Evolutionary conservation across 2,888 invertebrate genomes (phyloP), one percentile per base, ranked within the genome.

Genomic region (Leistus spinibarbis): DNA sequence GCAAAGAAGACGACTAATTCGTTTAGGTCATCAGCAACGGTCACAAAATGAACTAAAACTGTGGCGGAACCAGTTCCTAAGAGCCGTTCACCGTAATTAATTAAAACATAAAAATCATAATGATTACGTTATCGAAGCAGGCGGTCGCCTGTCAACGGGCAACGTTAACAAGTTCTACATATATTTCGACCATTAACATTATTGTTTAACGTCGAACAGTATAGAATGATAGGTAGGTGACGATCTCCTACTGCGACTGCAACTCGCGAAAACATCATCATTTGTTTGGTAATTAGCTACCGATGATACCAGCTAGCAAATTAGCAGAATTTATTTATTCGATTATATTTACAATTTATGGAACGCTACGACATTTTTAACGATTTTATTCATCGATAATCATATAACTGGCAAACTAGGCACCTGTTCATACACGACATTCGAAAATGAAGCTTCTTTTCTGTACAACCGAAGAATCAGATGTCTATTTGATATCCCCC

Each of bases 71-170:
- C 16, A n/a, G 69, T 20, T 54, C 56, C 23, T 16, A 23, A 19
- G n/a, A 27, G 17, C 16, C 16, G 17, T 24, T 24, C 13, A 24
- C 22, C 60, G 53, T 69, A 69, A 69, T 69, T 69, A 69, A 69
- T 69, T 69, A 69, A 69, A 69, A 69, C 69, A 69, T 69, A 69
- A 69, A 69, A 69, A 69, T 69, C 69, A 69, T 69, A 69, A 69
- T 69, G 69, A 69, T 69, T 69, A 69, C 60, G 40, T 69, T 69
- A 69, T 69, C 69, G 69, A 62, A 40, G 69, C 69, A 69, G 69
- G 69, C 69, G 69, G 69, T 69, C 69, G 62, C 40, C 62, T 69
- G 69, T 69, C 69, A 69, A 53, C 69, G 69, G 60, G 53, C 60
- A 69, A 60, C 69, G 53, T 62, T 69, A 69, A 69, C 69, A 69